Base-by-base conservation (phyloP, 2,888 invertebrate genomes). In the Hemistola chrysoprasaria region DNA sequence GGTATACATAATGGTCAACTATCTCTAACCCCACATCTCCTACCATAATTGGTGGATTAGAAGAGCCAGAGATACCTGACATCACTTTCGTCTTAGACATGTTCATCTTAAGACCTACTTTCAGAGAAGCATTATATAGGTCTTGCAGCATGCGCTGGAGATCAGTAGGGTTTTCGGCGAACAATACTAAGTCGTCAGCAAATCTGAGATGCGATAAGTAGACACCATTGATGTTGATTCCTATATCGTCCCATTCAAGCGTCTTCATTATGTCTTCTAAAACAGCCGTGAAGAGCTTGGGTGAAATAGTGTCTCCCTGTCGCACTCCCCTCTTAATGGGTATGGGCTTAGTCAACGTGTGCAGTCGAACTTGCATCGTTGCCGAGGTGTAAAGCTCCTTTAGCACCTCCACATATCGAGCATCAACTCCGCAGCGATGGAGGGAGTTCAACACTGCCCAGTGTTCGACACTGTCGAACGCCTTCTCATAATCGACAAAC, bases 271-370 rank as follows among this genome's bases (percentile, higher is more conserved):
- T 20, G 20, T 20, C 7, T 16, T 28, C 28, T 10, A 8, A 9
- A 11, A 26, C 11, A 6, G 7, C 10, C 16, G 20, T 28, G 8
- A 31, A 33, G 16, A 31, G 32, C 11, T 26, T 26, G 10, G 26
- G 26, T 11, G 26, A 11, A 11, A 26, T 26, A 7, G 48, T 36
- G 45, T 47, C 42, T 44, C 26, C 8, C 26, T 36, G 47, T 47
- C 42, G 41, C 26, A 26, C 26, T 6, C 11, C 10, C 11, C 26
- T 26, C 5, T 26, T 20, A 8, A 29, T 29, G 4, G 8, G 4
- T 8, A 29, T 29, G 8, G 20, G 21, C 8, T 34, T 21, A 6
- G 26, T 24, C 6, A 16, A 6, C 5, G 8, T 24, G 11, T 26
- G 34, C 21, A 26, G 21, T 6, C 24, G 24, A 3, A 11, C 26